These are phyloP conservation scores for Leptosomus discolor DNA, from an alignment of 2,113 vertebrate genomes.

Conservation along the genomic window DNA sequence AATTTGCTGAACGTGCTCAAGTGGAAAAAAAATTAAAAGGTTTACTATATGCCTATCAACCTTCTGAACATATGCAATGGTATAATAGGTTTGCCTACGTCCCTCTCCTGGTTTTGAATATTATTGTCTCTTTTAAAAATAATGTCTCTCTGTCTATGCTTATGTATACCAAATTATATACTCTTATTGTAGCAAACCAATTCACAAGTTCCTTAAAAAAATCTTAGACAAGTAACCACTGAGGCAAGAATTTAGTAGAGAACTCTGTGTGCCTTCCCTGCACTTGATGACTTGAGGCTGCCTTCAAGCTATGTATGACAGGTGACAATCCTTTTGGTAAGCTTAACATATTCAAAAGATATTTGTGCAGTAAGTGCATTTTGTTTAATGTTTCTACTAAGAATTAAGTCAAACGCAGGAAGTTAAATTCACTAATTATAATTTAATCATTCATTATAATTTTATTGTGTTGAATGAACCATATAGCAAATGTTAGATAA, in stretches of 20 bases:
- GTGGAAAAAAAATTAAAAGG: not conserved
- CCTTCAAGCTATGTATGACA: not conserved
- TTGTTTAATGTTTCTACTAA: not conserved
- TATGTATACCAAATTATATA: not conserved
- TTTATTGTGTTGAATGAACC: not conserved
- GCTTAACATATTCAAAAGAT: not conserved
- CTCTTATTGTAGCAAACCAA: not conserved
- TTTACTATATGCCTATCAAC: not conserved
- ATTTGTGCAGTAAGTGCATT: not conserved
- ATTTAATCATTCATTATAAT: not conserved
- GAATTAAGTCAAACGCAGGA: not conserved
- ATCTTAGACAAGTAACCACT: not conserved
- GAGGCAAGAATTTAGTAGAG: not conserved
- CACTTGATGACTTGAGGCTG: not conserved
- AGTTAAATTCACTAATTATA: not conserved
- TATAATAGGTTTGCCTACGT: not conserved
- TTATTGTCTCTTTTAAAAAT: not conserved
- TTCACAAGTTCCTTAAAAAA: not conserved
- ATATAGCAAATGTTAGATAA: not conserved
- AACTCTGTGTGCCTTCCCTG: not conserved
- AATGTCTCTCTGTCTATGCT: not conserved
- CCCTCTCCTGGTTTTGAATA: not conserved
- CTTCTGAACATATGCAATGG: not conserved
- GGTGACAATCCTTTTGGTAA: not conserved
- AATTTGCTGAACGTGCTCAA: not conserved